Evolutionary conservation across 2,888 invertebrate species (phyloP), one percentile per base, ranked within the genome.

Genomic region (Ornithoptera alexandrae): DNA sequence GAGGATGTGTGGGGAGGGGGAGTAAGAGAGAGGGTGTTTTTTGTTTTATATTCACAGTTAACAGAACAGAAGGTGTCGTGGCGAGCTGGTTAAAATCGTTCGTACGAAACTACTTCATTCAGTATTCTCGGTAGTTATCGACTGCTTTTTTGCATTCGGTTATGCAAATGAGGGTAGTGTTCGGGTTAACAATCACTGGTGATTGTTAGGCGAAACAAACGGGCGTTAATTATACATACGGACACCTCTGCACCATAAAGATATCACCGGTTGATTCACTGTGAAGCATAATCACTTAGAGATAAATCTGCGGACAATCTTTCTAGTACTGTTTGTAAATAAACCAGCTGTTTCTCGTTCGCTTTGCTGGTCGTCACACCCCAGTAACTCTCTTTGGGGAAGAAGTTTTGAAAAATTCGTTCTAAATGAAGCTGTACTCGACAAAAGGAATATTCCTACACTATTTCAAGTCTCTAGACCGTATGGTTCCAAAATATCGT

Each of bases 161-260:
- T 69, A 69, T 62, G 65, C 61, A 65, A 69, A 69, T 69, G 65
- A 57, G 24, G 10, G 62, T 62, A 61, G 60, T 65, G 39, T 46
- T 30, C 61, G 24, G n/a, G 46, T 42, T 20, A 61, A 57, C 69
- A 22, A 39, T 39, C 39, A 10, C 39, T 10, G 39, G 64, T 46
- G 30, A 12, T 53, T 65, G 20, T 36, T 18, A 63, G 24, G 46
- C 57, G 67, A 53, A 67, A 61, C 53, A 61, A 58, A 57, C 56
- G 56, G 30, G 56, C 58, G 39, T 20, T 50, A 67, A 66, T 61
- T 61, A 53, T 64, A 53, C n/a, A n/a, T 10, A 53, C 53, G 18
- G 53, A 53, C 53, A 53, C 53, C 39, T 53, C 53, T 53, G 53
- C 15, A 17, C 15, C 17, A 67, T 39, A 10, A 8, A 39, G 39